Conservation (phyloP, 1,140 invertebrate genomes). For the Platorchestia sp. region DNA sequence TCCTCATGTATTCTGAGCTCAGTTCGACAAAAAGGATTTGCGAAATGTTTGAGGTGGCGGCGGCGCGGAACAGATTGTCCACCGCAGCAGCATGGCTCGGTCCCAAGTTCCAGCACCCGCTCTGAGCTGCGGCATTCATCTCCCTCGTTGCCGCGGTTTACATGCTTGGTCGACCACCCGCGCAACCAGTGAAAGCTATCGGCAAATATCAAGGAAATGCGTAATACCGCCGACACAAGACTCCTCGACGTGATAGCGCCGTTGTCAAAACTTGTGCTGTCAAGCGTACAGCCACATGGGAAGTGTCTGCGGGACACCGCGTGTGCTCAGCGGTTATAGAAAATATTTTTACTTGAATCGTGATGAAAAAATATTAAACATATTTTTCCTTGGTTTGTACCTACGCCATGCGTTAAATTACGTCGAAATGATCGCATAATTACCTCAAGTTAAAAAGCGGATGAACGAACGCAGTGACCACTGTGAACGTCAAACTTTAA, state of each 20-base stretch:
- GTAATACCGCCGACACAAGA: background rate
- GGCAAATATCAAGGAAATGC: slow-evolving; percentile 20
- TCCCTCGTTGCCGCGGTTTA: background rate
- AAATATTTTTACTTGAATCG: background rate
- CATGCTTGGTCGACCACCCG: slow-evolving; percentile 40
- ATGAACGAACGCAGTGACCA: background rate
- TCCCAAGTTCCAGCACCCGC: no score
- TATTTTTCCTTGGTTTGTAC: background rate
- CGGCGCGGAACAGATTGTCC: background rate
- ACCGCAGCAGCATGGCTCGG: background rate
- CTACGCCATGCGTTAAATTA: background rate
- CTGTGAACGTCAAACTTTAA: background rate
- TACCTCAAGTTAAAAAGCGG: background rate
- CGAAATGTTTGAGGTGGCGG: background rate
- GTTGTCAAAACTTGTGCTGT: slow-evolving; percentile 1
- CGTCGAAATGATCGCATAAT: background rate
- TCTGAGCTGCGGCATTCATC: background rate
- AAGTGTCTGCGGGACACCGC: background rate
- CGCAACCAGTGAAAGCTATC: slow-evolving; percentile 34
- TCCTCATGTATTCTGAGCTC: background rate
- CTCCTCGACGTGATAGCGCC: background rate
- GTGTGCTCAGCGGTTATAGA: background rate
- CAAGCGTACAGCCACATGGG: background rate
- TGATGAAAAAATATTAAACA: background rate
- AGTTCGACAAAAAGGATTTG: background rate